phyloP scores from a whole-genome alignment of 2,888 invertebrate genomes.

The Strigamia transsilvanica region DNA sequence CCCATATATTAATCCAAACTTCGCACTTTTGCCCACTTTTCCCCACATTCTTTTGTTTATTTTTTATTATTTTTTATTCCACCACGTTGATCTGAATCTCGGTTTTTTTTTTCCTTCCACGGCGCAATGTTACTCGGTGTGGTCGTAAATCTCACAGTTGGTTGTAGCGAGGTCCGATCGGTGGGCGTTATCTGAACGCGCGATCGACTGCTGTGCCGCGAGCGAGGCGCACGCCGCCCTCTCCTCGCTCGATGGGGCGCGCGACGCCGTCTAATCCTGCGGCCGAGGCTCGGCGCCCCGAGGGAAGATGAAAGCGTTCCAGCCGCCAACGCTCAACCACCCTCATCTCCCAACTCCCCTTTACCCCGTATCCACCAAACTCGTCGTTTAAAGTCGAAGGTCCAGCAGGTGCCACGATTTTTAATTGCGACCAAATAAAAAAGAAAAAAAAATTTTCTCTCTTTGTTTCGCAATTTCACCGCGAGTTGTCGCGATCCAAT shows the following conservation, averaged over 20 bases:
- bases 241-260: slow-evolving; percentile 42
- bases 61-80: too few species aligned
- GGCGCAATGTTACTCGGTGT: neutral
- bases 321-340: slow-evolving; percentile 40
- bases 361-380: neutral
- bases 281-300: slow-evolving; percentile 48
- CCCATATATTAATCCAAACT: too few species aligned
- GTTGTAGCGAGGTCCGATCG: slow-evolving; percentile 20
- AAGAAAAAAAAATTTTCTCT: too few species aligned
- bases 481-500: too few species aligned
- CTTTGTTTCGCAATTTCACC: too few species aligned
- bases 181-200: slow-evolving; percentile 49
- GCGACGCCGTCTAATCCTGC: slow-evolving; percentile 49
- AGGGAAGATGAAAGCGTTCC: slow-evolving; percentile 49
- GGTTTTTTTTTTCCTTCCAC: neutral
- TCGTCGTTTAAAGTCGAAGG: neutral
- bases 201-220: slow-evolving; percentile 41
- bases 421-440: too few species aligned
- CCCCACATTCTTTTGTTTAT: neutral
- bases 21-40: neutral
- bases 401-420: neutral
- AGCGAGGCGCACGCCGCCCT: slow-evolving; percentile 43
- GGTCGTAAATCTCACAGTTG: slow-evolving; percentile 32
- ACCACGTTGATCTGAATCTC: neutral
- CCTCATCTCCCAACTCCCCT: slow-evolving; percentile 1